Percentiles rank a stretch among this genome's conserved stretches.
These are phyloP conservation scores for Brienomyrus brachyistius DNA, from an alignment of 2,113 vertebrate species.

Conservation along the genomic window DNA sequence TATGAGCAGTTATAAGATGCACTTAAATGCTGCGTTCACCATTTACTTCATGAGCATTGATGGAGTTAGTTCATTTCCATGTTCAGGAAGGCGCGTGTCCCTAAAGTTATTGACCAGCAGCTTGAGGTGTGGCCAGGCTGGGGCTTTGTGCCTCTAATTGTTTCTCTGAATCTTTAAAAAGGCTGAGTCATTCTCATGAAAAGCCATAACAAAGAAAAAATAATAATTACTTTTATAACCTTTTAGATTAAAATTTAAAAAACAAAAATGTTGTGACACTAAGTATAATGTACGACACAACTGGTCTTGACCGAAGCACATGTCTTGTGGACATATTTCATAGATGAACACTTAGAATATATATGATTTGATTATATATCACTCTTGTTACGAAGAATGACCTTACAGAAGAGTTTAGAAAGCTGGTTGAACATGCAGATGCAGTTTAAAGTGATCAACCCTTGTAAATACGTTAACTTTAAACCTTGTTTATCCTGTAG, in stretches of 20 bases:
- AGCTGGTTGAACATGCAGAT: constrained; percentile 43
- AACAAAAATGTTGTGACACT: constrained; percentile 11
- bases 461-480: constrained; percentile 49
- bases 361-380: constrained; percentile 39
- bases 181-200: not conserved
- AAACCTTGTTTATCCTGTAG: constrained; percentile 39
- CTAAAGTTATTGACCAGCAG: constrained; percentile 27
- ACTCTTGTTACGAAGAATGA: constrained; percentile 27
- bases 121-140: not conserved
- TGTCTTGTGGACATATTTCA: constrained; percentile 38
- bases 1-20: constrained; percentile 50
- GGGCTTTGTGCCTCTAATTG: not conserved
- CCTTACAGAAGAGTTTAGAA: constrained; percentile 42
- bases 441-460: constrained; percentile 54
- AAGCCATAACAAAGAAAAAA: constrained; percentile 24
- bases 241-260: constrained; percentile 10
- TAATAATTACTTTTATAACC: constrained; percentile 2
- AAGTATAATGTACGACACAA: constrained; percentile 31
- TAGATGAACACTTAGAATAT: constrained; percentile 50
- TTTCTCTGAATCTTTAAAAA: not conserved
- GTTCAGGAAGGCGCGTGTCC: not conserved
- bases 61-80: constrained; percentile 37
- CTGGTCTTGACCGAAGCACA: not conserved
- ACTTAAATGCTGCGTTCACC: constrained; percentile 63
- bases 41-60: constrained; percentile 56